A percentile compares a stretch with the other conserved stretches of the same genome.
Conservation (phyloP, 1,140 invertebrate genomes). For the Cecropterus lyciades region DNA sequence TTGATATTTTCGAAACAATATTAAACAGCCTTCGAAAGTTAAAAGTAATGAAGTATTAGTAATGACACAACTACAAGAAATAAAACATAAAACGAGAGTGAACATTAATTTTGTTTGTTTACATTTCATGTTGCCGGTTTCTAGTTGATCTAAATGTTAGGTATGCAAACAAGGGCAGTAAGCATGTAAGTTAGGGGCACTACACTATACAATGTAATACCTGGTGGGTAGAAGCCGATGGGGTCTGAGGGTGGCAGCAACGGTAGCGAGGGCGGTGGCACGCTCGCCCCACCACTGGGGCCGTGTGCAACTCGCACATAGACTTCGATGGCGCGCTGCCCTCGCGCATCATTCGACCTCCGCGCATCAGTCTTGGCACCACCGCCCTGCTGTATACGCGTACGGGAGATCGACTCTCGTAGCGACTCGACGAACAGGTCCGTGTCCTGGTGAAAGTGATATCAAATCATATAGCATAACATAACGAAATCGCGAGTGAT, state of each 20-base stretch:
- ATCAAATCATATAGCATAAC: slow-evolving; percentile 47
- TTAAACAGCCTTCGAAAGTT: not conserved
- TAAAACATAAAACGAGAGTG: slow-evolving; percentile 12
- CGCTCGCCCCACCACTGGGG: slow-evolving; percentile 75
- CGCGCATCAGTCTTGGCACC: slow-evolving; percentile 79
- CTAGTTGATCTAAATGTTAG: slow-evolving; percentile 7
- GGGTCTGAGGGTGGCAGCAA: slow-evolving; percentile 33
- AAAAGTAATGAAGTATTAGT: not conserved
- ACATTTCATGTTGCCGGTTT: slow-evolving; percentile 21
- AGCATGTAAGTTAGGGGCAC: not conserved
- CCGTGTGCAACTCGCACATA: slow-evolving; percentile 83
- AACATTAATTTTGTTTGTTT: slow-evolving; percentile 24
- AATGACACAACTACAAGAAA: not conserved
- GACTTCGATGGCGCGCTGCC: slow-evolving; percentile 77
- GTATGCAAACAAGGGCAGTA: slow-evolving; percentile 11
- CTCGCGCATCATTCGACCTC: slow-evolving; percentile 83
- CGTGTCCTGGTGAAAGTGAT: slow-evolving; percentile 75
- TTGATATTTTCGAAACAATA: not conserved
- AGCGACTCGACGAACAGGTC: slow-evolving; percentile 83
- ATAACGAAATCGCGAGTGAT: slow-evolving; percentile 58
- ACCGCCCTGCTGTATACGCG: slow-evolving; percentile 76
- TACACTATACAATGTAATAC: slow-evolving; percentile 12
- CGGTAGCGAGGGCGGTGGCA: slow-evolving; percentile 53
- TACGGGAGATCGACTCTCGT: slow-evolving; percentile 77
- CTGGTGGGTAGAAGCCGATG: slow-evolving; percentile 20